Base-by-base conservation (phyloP, 30 jellyfish, hydroid and myxozoan species). In the Sanderia malayensis region DNA sequence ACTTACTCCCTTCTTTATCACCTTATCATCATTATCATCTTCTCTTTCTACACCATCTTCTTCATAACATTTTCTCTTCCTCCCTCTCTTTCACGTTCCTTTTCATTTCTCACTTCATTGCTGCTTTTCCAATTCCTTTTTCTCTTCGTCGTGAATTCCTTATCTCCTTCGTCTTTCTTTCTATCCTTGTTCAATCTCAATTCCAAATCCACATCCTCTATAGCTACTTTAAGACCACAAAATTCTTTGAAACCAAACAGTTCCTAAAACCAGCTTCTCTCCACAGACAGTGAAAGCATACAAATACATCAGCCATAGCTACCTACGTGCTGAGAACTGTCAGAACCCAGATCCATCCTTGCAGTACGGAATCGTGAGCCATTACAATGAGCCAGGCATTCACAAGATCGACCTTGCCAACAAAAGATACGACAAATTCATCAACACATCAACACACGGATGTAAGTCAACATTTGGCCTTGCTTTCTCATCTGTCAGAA, bases 311-410 rank as follows among this genome's bases (percentile, higher is more conserved):
- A 49, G 25, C 8, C 79, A 66, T 24, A 49, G 79, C 33, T 66
- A 28, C 31, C 31, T 66, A 62, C 18, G 79, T 1, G 62, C 79
- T 28, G 79, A 37, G 53, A 66, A 30, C 53, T 66, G 79, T 37
- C 41, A 66, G 28, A 44, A 66, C 28, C 62, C 17, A 13, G 64
- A 66, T 63, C 49, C 27, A 41, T 28, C 34, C 25, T 22, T 28
- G 2, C 24, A n/a, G 34, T 66, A 30, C 37, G 79, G 79, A 33
- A 18, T 66, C 0, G 79, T 66, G 18, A 66, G 44, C 20, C 79
- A 66, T n/a, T 66, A 66, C 79, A 44, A 28, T 18, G 79, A 66
- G 60, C 79, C 79, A 11, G 79, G 79, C 7, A 66, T 66, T 17
- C 79, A 66, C 21, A 66, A 66, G 37, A 66, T 66, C 63, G 53